Evolutionary conservation across 1,140 invertebrate genomes (phyloP), one percentile per base, ranked within the genome.

Genomic region (Philopotamus ludificatus): DNA sequence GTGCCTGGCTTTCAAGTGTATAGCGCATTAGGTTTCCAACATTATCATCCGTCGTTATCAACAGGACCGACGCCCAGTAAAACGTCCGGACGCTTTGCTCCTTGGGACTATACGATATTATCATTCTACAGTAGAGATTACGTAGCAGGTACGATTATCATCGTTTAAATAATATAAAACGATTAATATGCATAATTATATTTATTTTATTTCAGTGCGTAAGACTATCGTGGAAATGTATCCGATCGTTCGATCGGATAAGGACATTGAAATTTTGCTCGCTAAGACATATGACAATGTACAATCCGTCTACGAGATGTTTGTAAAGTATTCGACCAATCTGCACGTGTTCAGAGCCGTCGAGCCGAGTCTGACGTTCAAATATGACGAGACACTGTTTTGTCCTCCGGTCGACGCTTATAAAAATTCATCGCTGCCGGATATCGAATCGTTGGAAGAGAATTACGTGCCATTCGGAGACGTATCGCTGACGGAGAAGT

Each of bases 41-140:
- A 88, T 74, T 92, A 85, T 78, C 83, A 89, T 77, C 88, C 88
- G 23, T 77, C 81, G 34, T 79, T 89, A 73, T 73, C 75, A 72
- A 80, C 81, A 75, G 78, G 74, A 77, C 63, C 82, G 77, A 61
- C 76, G 72, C 74, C 81, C 83, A 77, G 76, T 82, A 75, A 89
- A 76, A 87, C 87, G 76, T 83, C 86, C 49, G 93, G 94, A 9
- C 88, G 90, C 76, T 96, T 93, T 77, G 90, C 93, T 75, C 73
- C 79, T 3, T 78, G 85, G 47, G 85, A 89, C 71, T 89, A 82
- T 59, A 85, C 87, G 57, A 88, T 90, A 74, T 82, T 91, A 42
- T 85, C 89, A 9, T 94, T 95, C 78, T 94, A 94, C 75, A 83
- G 86, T 45, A 84, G 83, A 65, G 93, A 97, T 82, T 95, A 92